phyloP scores from a whole-genome alignment of 2,113 vertebrate genomes.

The Acanthisitta chloris region DNA sequence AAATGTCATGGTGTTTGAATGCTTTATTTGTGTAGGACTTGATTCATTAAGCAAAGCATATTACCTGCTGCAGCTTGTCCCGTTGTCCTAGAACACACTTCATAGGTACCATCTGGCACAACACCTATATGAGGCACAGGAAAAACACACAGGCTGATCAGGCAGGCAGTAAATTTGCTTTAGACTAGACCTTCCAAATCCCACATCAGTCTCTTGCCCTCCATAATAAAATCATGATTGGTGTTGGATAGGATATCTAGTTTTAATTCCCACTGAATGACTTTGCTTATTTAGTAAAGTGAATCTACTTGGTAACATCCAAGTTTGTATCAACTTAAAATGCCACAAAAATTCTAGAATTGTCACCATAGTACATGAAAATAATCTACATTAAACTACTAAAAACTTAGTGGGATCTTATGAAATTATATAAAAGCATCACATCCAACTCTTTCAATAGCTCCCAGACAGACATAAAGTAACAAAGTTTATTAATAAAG shows the following conservation, averaged over 20 bases:
- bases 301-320: background rate
- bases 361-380: background rate
- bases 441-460: background rate
- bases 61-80: slow-evolving; percentile 92
- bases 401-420: background rate
- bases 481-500: background rate
- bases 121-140: slow-evolving; percentile 78
- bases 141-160: background rate
- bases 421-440: background rate
- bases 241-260: background rate
- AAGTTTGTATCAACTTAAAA: background rate
- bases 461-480: background rate
- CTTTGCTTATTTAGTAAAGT: background rate
- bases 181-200: background rate
- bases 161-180: background rate
- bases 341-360: background rate
- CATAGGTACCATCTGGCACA: slow-evolving; percentile 97
- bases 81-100: slow-evolving; percentile 96
- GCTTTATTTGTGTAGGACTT: background rate
- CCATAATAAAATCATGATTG: background rate
- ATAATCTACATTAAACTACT: background rate
- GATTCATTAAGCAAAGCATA: background rate
- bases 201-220: background rate
- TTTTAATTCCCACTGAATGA: background rate
- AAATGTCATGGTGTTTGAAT: background rate